Percentiles rank a stretch among this genome's conserved stretches.
Evolutionary conservation across 2,797 vertebrate species (phyloP).

Genomic region (Paramormyrops hopkinsi): DNA sequence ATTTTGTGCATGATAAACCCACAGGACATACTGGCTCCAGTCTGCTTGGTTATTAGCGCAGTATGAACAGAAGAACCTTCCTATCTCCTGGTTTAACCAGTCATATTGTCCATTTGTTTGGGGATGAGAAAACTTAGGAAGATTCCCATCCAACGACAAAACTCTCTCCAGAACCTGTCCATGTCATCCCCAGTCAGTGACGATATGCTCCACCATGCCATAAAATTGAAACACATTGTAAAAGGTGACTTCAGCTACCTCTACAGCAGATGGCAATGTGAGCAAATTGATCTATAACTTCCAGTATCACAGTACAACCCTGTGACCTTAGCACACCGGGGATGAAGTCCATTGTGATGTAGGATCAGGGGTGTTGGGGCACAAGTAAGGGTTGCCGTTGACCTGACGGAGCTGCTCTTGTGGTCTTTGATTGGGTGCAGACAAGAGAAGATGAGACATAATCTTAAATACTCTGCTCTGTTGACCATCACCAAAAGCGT

Average conservation of each 20-base stretch:
- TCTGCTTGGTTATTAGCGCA: neutral
- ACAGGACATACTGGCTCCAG: neutral
- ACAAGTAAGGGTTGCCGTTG: neutral
- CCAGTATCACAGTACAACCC: neutral
- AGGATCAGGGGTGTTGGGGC: neutral
- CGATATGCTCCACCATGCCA: neutral
- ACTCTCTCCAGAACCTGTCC: neutral
- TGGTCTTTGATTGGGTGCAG: neutral
- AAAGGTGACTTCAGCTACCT: neutral
- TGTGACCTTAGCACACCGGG: neutral
- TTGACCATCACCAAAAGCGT: neutral
- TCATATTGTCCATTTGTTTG: neutral
- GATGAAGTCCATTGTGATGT: neutral
- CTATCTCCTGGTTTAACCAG: neutral
- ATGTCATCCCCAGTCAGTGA: neutral
- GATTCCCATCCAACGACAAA: neutral
- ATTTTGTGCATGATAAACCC: neutral
- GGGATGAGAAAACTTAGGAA: neutral
- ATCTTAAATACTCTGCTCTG: neutral
- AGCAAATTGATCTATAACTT: neutral
- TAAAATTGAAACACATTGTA: neutral
- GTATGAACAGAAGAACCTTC: neutral
- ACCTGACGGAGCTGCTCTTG: neutral
- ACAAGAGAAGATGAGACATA: neutral
- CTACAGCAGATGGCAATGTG: neutral